phyloP scores from a whole-genome alignment of 1,140 invertebrate genomes.

The Microplitis mediator region DNA sequence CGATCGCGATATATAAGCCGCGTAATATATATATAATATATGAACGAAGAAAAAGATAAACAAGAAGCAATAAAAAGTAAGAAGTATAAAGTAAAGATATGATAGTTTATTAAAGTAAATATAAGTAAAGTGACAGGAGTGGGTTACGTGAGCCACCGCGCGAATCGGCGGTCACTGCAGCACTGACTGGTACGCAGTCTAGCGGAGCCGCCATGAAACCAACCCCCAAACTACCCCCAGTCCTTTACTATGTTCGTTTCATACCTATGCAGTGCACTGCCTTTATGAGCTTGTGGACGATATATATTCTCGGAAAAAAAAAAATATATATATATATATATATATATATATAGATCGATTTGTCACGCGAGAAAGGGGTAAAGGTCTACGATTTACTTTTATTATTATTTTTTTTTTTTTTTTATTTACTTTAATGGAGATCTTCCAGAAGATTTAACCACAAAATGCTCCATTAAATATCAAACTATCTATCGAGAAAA shows the following conservation, averaged over 20 bases:
- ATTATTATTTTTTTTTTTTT: neutral
- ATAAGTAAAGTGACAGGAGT: neutral
- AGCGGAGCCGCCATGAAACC: slow-evolving; percentile 36
- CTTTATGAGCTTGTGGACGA: neutral
- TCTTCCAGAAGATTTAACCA: neutral
- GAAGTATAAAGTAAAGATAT: too few relatives aligned
- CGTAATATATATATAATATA: too few relatives aligned
- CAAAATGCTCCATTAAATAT: neutral
- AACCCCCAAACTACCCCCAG: slow-evolving; percentile 2
- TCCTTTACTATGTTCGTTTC: slow-evolving; percentile 23
- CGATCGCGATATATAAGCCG: too few relatives aligned
- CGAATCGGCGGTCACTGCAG: slow-evolving; percentile 51
- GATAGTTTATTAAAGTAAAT: too few relatives aligned
- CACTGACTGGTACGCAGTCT: slow-evolving; percentile 50
- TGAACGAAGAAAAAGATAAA: too few relatives aligned
- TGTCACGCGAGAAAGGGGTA: too few relatives aligned
- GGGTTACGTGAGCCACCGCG: slow-evolving; percentile 33
- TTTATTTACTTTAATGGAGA: neutral
- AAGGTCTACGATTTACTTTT: too few relatives aligned
- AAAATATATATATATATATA: neutral
- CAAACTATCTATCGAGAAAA: neutral
- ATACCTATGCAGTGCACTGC: neutral
- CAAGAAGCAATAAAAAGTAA: too few relatives aligned
- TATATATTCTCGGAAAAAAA: neutral
- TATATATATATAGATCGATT: too few relatives aligned